Evolutionary conservation across 1,140 invertebrate species (phyloP), one percentile per base, ranked within the genome.

Genomic region (Drosophila sucinea): DNA sequence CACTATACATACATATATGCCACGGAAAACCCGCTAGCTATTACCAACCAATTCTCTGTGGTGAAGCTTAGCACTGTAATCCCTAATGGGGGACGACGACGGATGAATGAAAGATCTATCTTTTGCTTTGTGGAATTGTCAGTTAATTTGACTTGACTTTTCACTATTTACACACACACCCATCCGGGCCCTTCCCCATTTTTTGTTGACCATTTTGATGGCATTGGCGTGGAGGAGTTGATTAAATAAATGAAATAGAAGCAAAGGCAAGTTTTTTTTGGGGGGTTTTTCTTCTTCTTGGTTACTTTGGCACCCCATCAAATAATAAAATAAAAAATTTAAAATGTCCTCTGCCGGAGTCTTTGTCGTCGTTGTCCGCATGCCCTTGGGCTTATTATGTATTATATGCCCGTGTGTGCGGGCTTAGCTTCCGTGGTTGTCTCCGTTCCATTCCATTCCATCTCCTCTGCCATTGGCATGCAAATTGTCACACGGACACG

Each of bases 341-440:
- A 71, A 83, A 87, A 74, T 86, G 75, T 77, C 55, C 74, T 56
- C 64, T 51, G 54, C 32, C 23, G 3, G 3, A 11, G 35, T 32
- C 29, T 11, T 11, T 30, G 54, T 17, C 5, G 62, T 71, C 57
- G n/a, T 74, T 77, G 68, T 87, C 83, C 76, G 82, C 83, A 83
- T 87, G 70, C 83, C 84, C 83, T 86, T 79, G 83, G 83, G 83
- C 83, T 87, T 86, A 87, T 87, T 86, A 86, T 81, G 79, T 78
- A 81, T 75, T 67, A 70, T 64, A 70, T 67, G 62, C 62, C 68
- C 44, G 44, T 27, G 62, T 32, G 60, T 63, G 10, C 30, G 17
- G 11, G 56, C 29, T 30, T 17, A 32, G 56, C 67, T 5, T 25
- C 35, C 51, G 57, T 41, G 67, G n/a, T 10, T 17, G 23, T 51